These are phyloP conservation scores for Pelagia noctiluca DNA, from an alignment of 30 jellyfish, hydroid and myxozoan genomes.

Conservation along the genomic window DNA sequence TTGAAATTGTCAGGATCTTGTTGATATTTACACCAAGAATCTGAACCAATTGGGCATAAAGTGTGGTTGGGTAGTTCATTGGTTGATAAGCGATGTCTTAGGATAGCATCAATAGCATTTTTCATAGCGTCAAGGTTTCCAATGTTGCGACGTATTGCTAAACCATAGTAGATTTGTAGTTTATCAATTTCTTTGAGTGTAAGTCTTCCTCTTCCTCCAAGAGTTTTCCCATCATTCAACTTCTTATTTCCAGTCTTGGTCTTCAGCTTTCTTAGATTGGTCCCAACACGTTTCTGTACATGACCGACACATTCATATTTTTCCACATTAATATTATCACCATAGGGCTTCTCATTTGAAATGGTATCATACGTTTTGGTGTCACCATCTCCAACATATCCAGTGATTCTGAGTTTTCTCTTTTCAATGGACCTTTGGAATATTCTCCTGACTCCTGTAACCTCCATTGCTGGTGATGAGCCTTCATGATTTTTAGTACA, in stretches of 20 bases:
- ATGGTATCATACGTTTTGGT: constrained; percentile 33
- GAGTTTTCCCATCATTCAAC: constrained; percentile 29
- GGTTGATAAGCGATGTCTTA: constrained; percentile 27
- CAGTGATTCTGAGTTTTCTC: constrained; percentile 37
- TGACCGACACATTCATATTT: constrained; percentile 49
- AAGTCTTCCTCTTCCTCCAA: too few relatives aligned
- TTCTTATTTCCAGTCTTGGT: not conserved
- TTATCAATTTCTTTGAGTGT: constrained; percentile 21
- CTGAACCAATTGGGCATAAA: constrained; percentile 34
- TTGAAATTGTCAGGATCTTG: not conserved
- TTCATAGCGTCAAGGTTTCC: constrained; percentile 19
- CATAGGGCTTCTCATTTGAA: constrained; percentile 34
- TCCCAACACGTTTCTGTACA: constrained; percentile 52
- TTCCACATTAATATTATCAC: constrained; percentile 27
- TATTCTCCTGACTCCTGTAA: constrained; percentile 39
- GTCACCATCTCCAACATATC: constrained; percentile 54
- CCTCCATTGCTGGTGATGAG: constrained; percentile 65
- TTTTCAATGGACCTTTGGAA: constrained; percentile 21
- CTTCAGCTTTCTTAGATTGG: constrained; percentile 27
- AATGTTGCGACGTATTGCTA: constrained; percentile 34
- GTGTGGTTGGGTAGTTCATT: constrained; percentile 17
- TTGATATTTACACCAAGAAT: constrained; percentile 41
- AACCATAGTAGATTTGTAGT: constrained; percentile 46
- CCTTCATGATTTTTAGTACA: constrained; percentile 20
- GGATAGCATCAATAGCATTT: constrained; percentile 9